A percentile compares a stretch with the other conserved stretches of the same genome.
These are phyloP conservation scores for Rotaria macrura DNA, from an alignment of 2,888 invertebrate genomes.

Conservation along the genomic window DNA sequence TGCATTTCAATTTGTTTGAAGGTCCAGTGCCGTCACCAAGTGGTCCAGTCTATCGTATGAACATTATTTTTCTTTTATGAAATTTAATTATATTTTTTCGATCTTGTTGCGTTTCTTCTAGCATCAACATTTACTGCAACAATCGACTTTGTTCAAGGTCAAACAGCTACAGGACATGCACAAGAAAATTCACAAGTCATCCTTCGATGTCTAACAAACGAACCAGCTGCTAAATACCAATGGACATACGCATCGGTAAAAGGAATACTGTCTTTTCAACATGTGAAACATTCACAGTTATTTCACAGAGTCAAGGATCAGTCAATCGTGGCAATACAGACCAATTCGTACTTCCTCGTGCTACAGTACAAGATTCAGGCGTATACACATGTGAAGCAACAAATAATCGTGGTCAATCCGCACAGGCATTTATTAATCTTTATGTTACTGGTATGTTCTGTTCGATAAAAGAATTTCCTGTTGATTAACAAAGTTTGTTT, in stretches of 20 bases:
- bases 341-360: not conserved
- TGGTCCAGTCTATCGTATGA: too few relatives aligned
- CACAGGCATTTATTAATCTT: not conserved
- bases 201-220: not conserved
- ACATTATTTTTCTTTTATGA: too few relatives aligned
- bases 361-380: not conserved
- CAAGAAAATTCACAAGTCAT: not conserved
- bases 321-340: not conserved
- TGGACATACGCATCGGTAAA: not conserved
- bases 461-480: too few relatives aligned
- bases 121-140: not conserved
- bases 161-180: not conserved
- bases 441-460: not conserved
- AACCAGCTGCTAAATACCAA: not conserved
- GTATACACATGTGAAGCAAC: not conserved
- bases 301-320: not conserved
- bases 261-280: not conserved
- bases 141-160: not conserved
- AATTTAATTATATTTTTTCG: too few relatives aligned
- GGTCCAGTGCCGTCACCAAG: too few relatives aligned
- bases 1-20: too few relatives aligned
- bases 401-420: not conserved
- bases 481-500: not conserved
- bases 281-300: not conserved
- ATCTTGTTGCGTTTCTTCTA: not conserved